These are phyloP conservation scores for Adelges cooleyi DNA, from an alignment of 1,140 invertebrate species.

Conservation along the genomic window DNA sequence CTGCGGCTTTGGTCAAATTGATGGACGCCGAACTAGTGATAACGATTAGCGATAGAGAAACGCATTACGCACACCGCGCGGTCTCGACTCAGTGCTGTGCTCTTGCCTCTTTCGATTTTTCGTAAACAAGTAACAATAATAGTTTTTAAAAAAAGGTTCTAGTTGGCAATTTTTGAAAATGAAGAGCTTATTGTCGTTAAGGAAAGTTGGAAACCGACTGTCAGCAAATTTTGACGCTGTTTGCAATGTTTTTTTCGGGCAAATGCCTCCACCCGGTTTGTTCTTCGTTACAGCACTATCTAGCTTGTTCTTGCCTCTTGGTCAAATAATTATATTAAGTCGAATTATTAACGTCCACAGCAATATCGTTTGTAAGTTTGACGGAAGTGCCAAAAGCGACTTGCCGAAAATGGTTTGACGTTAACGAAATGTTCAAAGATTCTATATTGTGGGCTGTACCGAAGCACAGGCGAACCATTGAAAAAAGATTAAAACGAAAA, in stretches of 20 bases:
- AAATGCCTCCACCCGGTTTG: constrained; percentile 1
- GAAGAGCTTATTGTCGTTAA: background rate
- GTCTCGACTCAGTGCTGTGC: too few species aligned
- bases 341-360: background rate
- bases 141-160: too few species aligned
- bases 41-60: too few species aligned
- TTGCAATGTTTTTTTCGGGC: background rate
- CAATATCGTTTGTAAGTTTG: background rate
- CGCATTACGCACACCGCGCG: too few species aligned
- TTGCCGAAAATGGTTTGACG: background rate
- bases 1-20: constrained; percentile 19
- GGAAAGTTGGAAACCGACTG: background rate
- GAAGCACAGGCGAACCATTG: constrained; percentile 58
- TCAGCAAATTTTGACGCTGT: background rate
- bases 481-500: constrained; percentile 57
- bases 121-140: too few species aligned
- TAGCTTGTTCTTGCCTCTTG: background rate
- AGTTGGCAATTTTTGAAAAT: background rate
- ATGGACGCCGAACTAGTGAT: background rate
- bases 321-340: background rate
- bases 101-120: too few species aligned
- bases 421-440: constrained; percentile 26
- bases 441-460: constrained; percentile 65
- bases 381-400: background rate
- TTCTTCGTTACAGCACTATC: background rate